Conservation (phyloP, 2,113 vertebrate genomes). For the Rhineura floridana region DNA sequence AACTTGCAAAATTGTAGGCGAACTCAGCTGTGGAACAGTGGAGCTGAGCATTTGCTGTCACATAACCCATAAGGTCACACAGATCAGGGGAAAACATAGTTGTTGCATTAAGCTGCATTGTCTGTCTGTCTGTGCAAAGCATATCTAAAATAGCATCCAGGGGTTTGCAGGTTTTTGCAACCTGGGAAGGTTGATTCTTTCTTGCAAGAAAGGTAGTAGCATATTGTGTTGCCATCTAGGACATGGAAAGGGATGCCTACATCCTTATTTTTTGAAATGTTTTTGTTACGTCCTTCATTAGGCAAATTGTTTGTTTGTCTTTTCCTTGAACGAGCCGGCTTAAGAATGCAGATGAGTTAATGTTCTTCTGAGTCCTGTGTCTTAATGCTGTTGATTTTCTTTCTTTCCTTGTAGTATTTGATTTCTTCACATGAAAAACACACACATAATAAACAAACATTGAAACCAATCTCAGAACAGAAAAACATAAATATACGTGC, state of each 20-base stretch:
- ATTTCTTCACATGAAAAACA: too few relatives aligned
- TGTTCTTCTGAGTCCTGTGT: slow-evolving; percentile 31
- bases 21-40: background rate
- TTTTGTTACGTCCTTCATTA: slow-evolving; percentile 51
- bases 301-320: slow-evolving; percentile 43
- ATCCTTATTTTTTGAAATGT: slow-evolving; percentile 50
- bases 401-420: too few relatives aligned
- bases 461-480: too few relatives aligned
- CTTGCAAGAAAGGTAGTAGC: slow-evolving; percentile 33
- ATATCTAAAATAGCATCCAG: background rate
- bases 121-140: background rate
- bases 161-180: background rate
- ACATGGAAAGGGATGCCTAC: background rate
- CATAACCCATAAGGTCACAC: background rate
- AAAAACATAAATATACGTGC: too few relatives aligned
- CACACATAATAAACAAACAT: too few relatives aligned
- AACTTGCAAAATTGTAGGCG: slow-evolving; percentile 34
- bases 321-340: slow-evolving; percentile 44
- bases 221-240: background rate
- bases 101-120: background rate
- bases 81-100: background rate
- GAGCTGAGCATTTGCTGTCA: background rate
- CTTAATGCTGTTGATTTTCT: background rate
- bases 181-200: slow-evolving; percentile 21
- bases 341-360: slow-evolving; percentile 44